Evolutionary conservation across 2,797 vertebrate species (phyloP), one percentile per base, ranked within the genome.

Genomic region (Dipus sagitta): DNA sequence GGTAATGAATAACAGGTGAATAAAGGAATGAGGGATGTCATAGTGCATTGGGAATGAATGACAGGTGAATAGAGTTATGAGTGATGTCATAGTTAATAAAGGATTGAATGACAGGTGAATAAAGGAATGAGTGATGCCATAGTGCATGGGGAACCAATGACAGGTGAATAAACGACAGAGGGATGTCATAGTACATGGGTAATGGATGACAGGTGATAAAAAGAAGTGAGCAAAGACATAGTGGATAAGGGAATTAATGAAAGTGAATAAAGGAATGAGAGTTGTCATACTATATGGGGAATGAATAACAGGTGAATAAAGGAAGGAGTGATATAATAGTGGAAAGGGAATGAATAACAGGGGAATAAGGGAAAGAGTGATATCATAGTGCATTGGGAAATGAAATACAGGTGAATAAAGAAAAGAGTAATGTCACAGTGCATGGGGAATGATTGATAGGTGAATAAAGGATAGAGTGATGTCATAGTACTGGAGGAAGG

Each of bases 181-280:
- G 23, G 28, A 23, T 10, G 30, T 5, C 71, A 32, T 10, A 62
- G 26, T n/a, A 34, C 12, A 20, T 14, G 17, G 58, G 32, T 18
- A n/a, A 11, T 3, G 71, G 10, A 42, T 17, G n/a, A 4, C 2
- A 32, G 64, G 11, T 64, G 14, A n/a, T 2, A 0, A 28, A 34
- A 14, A 62, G 34, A n/a, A 32, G 32, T n/a, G 32, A 28, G 58
- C 2, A 8, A 17, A 13, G 13, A 4, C 8, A 7, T 72, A 11
- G 26, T 8, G 10, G 6, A 7, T 58, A 38, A 10, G 18, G 60
- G 23, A 6, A 15, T 74, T 20, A 34, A 17, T 65, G 23, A 18
- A 30, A 5, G 26, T 20, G 15, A 23, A 30, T 65, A 34, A 13
- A 47, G 4, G 38, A 42, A 3, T 17, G 30, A 72, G 14, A 21